Evolutionary conservation across 2,797 vertebrate genomes (phyloP), one percentile per base, ranked within the genome.

Genomic region (Poecilia gillii): DNA sequence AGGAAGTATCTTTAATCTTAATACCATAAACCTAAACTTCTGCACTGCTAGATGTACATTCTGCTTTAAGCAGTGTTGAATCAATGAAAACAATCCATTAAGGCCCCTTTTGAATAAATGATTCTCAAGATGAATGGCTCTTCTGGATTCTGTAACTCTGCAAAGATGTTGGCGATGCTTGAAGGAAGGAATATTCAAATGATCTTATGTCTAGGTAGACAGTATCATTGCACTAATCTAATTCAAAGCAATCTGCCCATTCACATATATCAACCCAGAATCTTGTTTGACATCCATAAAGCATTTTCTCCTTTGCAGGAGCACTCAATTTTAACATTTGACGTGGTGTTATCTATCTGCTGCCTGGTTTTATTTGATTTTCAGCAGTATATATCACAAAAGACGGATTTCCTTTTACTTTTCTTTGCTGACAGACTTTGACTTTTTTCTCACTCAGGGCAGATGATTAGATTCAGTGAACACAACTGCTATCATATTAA

Each of bases 41-140:
- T 72, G 43, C 55, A 45, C 57, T 33, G 39, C n/a, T 47, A 2
- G 18, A 46, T 11, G 41, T 33, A 25, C 28, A 72, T 16, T n/a
- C 20, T 53, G 64, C 47, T 71, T 71, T 71, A 45, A n/a, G 66
- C 49, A 45, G 39, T 68, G 46, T 20, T 33, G 20, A 46, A 72
- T 72, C 68, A 78, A 72, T 46, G 41, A 72, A 55, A 72, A 59
- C 41, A 57, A 46, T 57, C 41, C 66, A 71, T 51, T 23, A 43
- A 55, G n/a, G 64, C 46, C 16, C 47, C 41, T 41, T 64, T 64
- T 53, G 36, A 66, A 53, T 79, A 20, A 68, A 53, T 74, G n/a
- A 66, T 79, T 31, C 36, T 66, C 11, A 57, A 72, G 51, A 55
- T 18, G n/a, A 39, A 45, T 18, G 39, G 28, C 20, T 43, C 39